These are phyloP conservation scores for Halictus ligatus DNA, from an alignment of 2,888 invertebrate genomes.

Conservation along the genomic window DNA sequence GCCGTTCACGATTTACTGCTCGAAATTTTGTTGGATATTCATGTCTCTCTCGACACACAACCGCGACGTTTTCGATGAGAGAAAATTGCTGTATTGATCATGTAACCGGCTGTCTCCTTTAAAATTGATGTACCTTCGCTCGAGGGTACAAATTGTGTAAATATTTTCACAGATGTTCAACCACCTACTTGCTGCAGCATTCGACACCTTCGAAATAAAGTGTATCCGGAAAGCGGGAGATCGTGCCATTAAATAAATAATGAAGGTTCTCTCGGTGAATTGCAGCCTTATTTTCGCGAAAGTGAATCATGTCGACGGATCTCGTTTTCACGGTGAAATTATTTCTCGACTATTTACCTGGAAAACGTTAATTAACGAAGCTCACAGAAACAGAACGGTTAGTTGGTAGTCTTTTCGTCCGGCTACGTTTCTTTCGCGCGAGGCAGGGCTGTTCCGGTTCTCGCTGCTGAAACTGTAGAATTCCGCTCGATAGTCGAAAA, in stretches of 20 bases:
- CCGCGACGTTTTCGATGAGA: background rate
- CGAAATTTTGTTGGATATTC: background rate
- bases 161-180: background rate
- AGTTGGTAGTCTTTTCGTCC: background rate
- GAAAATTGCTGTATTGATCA: background rate
- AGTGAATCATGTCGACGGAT: background rate
- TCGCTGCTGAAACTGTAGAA: conserved; percentile 13
- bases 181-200: background rate
- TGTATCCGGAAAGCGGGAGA: background rate
- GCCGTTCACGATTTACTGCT: background rate
- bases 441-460: background rate
- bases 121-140: background rate
- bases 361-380: background rate
- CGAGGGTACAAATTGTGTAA: background rate
- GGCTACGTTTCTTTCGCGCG: background rate
- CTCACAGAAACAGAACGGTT: background rate
- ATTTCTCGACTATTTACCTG: background rate
- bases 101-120: too few species aligned
- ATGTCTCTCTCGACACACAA: background rate
- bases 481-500: conserved; percentile 11
- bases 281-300: background rate
- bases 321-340: background rate
- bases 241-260: background rate
- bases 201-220: background rate
- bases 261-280: background rate